Percentiles rank a stretch among this genome's conserved stretches.
Evolutionary conservation across 2,113 vertebrate species (phyloP).

Genomic region (Diadophis punctatus): DNA sequence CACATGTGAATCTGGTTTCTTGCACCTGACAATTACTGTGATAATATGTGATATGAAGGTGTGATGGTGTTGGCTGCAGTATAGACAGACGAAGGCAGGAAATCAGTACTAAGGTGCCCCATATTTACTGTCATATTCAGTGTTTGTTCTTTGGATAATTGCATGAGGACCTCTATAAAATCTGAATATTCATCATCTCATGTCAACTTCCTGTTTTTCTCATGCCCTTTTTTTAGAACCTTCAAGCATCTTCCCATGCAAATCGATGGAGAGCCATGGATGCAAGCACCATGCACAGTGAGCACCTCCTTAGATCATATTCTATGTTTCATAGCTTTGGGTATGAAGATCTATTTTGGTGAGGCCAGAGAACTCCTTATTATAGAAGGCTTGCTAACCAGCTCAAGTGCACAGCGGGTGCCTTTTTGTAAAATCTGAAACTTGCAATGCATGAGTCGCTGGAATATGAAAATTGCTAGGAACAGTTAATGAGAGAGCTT

Average conservation of each 20-base stretch:
- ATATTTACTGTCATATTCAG: background rate
- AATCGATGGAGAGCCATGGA: conserved; percentile 94
- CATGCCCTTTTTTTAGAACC: conserved; percentile 69
- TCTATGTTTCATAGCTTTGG: background rate
- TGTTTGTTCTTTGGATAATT: background rate
- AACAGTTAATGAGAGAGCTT: background rate
- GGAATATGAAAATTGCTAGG: background rate
- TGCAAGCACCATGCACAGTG: conserved; percentile 92
- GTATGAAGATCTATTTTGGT: background rate
- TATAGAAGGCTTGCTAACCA: background rate
- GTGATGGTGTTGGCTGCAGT: background rate
- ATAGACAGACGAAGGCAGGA: too few relatives aligned
- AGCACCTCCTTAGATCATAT: background rate
- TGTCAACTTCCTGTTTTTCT: background rate
- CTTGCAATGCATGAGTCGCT: background rate
- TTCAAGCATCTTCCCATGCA: conserved; percentile 91
- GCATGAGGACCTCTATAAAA: background rate
- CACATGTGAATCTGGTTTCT: background rate
- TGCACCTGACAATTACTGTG: background rate
- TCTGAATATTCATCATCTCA: background rate
- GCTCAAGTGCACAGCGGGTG: background rate
- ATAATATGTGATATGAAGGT: background rate
- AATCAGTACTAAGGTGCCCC: background rate
- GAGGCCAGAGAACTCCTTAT: too few relatives aligned
- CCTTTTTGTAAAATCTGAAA: background rate